These are phyloP conservation scores for Amazona vittata DNA, from an alignment of 2,113 vertebrate genomes.

Conservation along the genomic window DNA sequence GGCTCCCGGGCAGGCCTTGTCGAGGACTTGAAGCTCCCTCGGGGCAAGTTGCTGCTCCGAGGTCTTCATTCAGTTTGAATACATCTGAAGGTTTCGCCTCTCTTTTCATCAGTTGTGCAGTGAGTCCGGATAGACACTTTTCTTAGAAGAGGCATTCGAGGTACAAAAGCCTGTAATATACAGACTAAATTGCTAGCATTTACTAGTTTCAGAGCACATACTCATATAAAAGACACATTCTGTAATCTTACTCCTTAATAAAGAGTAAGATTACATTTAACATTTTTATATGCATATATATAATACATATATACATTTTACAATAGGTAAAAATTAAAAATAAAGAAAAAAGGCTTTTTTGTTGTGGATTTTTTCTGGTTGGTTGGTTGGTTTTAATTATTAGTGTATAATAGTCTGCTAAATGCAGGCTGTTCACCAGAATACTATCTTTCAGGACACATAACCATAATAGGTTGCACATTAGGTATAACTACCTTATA, in stretches of 20 bases:
- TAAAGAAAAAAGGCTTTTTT: not conserved
- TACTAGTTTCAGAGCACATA: not conserved
- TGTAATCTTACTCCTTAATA: not conserved
- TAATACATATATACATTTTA: not conserved
- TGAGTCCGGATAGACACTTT: not conserved
- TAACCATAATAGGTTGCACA: not conserved
- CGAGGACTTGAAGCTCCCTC: no score
- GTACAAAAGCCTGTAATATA: not conserved
- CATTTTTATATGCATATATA: not conserved
- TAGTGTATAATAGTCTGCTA: not conserved
- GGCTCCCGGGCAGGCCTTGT: no score
- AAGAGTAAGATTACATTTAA: not conserved
- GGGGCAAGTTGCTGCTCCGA: no score
- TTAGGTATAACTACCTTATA: not conserved
- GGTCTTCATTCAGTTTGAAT: not conserved
- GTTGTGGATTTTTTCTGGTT: not conserved
- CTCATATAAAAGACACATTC: not conserved
- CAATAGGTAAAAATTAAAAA: not conserved
- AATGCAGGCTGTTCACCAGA: not conserved
- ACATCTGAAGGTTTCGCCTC: not conserved
- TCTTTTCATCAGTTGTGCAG: not conserved
- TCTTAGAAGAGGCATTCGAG: not conserved
- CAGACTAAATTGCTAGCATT: not conserved
- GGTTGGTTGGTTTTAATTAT: not conserved
- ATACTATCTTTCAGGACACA: not conserved